These are phyloP conservation scores for Acanthisitta chloris DNA, from an alignment of 2,113 vertebrate species.

Conservation along the genomic window DNA sequence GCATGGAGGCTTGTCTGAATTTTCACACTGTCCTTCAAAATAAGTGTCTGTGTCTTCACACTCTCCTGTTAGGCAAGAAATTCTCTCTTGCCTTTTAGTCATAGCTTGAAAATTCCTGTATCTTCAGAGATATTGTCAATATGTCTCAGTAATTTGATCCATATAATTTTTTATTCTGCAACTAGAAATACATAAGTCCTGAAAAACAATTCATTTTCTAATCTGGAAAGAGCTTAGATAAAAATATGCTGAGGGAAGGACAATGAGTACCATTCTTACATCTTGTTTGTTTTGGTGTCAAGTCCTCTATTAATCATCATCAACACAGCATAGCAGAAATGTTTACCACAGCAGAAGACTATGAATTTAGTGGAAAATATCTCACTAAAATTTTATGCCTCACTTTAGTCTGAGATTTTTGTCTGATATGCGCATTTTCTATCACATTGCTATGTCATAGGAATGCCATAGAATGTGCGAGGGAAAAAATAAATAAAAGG, in stretches of 20 bases:
- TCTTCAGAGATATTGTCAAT: background rate
- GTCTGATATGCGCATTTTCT: background rate
- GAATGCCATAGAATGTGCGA: background rate
- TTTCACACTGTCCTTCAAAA: conserved; percentile 17
- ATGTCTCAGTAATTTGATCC: background rate
- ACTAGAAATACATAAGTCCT: background rate
- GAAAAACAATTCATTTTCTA: background rate
- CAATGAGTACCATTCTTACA: background rate
- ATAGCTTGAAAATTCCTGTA: background rate
- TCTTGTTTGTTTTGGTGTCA: background rate
- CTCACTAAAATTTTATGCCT: background rate
- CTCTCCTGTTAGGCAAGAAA: background rate
- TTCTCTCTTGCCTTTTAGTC: background rate
- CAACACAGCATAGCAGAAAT: background rate
- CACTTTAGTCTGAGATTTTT: background rate
- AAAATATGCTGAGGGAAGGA: conserved; percentile 21
- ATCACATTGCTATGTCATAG: background rate
- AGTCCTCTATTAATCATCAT: background rate
- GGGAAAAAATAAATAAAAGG: background rate
- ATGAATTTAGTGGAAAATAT: background rate
- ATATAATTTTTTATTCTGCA: background rate
- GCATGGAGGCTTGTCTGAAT: background rate
- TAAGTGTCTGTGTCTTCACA: background rate
- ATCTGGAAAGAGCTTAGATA: background rate
- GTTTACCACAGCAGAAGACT: background rate